Percentiles rank a stretch among this genome's conserved stretches.
Evolutionary conservation across 2,888 invertebrate genomes (phyloP).

Genomic region (Salticus scenicus): DNA sequence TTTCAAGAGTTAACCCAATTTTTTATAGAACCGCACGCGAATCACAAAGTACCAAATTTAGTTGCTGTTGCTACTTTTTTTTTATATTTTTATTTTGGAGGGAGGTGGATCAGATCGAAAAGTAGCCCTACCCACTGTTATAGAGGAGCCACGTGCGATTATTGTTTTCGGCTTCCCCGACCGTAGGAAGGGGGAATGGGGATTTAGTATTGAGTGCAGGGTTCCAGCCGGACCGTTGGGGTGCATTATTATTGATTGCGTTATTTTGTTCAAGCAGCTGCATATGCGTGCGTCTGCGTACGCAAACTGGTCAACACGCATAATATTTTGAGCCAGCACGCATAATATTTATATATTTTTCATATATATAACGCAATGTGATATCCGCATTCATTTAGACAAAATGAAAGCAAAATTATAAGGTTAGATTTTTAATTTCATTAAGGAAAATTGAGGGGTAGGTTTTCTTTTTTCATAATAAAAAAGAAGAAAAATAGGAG

Average conservation of each 20-base stretch:
- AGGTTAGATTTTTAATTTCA: too few species aligned
- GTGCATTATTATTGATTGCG: slow-evolving; percentile 60
- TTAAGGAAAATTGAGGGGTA: too few species aligned
- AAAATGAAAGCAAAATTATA: background rate
- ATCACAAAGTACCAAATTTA: slow-evolving; percentile 1
- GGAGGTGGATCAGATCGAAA: background rate
- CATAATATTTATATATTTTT: too few species aligned
- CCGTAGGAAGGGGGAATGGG: background rate
- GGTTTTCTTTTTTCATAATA: too few species aligned
- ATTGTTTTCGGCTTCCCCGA: slow-evolving; percentile 53
- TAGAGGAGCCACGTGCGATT: slow-evolving; percentile 55
- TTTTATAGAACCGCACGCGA: background rate
- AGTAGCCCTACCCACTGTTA: slow-evolving; percentile 4
- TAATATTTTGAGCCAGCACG: too few species aligned
- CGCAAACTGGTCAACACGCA: background rate
- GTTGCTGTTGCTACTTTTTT: background rate
- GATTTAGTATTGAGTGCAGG: slow-evolving; percentile 56
- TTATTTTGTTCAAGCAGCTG: slow-evolving; percentile 54
- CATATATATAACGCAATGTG: background rate
- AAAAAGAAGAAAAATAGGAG: too few species aligned
- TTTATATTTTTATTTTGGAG: background rate
- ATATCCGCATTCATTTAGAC: background rate
- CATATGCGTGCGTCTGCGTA: background rate
- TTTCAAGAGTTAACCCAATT: slow-evolving; percentile 3
- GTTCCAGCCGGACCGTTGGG: slow-evolving; percentile 52